Conservation (phyloP, 2,888 invertebrate genomes). For the Cremastinae sp. region DNA sequence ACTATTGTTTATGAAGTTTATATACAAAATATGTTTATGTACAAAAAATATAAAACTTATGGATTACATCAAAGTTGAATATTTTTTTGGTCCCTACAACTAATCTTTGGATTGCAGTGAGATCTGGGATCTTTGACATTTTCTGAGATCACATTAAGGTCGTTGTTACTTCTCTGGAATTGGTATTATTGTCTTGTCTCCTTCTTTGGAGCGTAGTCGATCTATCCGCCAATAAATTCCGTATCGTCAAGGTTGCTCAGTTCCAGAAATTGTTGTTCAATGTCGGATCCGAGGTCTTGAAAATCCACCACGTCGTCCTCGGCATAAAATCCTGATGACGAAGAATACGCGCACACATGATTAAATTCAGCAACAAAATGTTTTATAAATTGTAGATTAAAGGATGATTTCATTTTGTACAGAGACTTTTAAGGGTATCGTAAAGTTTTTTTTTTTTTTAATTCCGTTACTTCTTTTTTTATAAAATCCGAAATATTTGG, state of each 20-base stretch:
- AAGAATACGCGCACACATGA: too few species aligned
- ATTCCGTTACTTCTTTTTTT: conserved; percentile 7
- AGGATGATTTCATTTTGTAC: too few species aligned
- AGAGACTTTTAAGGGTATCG: too few species aligned
- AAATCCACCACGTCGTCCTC: conserved; percentile 74
- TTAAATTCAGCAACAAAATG: too few species aligned
- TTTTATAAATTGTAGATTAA: too few species aligned
- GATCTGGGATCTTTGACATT: conserved; percentile 35
- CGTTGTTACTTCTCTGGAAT: conserved; percentile 43
- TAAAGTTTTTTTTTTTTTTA: too few species aligned
- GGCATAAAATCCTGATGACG: conserved; percentile 73
- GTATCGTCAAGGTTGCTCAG: conserved; percentile 76
- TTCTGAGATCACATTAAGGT: conserved; percentile 60
- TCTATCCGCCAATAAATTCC: conserved; percentile 75
- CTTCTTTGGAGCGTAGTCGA: neutral
- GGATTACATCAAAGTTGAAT: conserved; percentile 37
- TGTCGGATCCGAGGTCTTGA: conserved; percentile 77
- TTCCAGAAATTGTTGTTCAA: conserved; percentile 79
- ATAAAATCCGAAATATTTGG: conserved; percentile 3
- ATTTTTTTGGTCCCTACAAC: too few species aligned
- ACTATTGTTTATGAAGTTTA: conserved; percentile 64
- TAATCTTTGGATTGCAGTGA: conserved; percentile 57
- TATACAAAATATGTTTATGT: conserved; percentile 69
- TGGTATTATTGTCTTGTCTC: conserved; percentile 28
- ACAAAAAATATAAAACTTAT: conserved; percentile 71